Conservation (phyloP, 2,797 vertebrate genomes). For the Semaprochilodus insignis region DNA sequence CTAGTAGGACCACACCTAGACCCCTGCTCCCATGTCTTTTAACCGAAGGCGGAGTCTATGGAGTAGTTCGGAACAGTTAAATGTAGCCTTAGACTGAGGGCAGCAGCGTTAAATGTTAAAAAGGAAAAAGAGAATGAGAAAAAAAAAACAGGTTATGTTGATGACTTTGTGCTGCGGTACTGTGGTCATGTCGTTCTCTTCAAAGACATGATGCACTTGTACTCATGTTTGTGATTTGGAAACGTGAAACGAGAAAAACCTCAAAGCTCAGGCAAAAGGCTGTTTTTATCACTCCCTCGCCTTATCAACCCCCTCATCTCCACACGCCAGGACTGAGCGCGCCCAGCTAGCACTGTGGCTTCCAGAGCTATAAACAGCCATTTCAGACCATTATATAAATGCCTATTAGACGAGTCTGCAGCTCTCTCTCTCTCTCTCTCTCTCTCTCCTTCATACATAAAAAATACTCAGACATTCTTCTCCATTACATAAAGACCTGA, state of each 20-base stretch:
- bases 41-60: not conserved
- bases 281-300: constrained; percentile 68
- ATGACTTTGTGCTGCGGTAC: constrained; percentile 34
- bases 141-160: constrained; percentile 38
- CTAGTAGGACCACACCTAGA: not conserved
- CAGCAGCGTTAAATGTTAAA: not conserved
- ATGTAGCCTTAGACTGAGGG: not conserved
- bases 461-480: not conserved
- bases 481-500: not conserved
- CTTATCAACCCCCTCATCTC: constrained; percentile 68
- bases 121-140: not conserved
- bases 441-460: not conserved
- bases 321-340: constrained; percentile 60
- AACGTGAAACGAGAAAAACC: constrained; percentile 67
- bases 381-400: constrained; percentile 56
- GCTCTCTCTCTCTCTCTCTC: constrained; percentile 12
- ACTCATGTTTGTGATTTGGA: constrained; percentile 57
- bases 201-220: constrained; percentile 32
- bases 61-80: not conserved
- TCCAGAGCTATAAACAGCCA: constrained; percentile 57
- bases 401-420: constrained; percentile 31
- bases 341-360: constrained; percentile 30
- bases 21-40: not conserved
- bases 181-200: constrained; percentile 48
- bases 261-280: constrained; percentile 50